Percentiles rank a stretch among this genome's conserved stretches.
Evolutionary conservation across 2,888 invertebrate species (phyloP).

Genomic region (Drosophila prolongata): DNA sequence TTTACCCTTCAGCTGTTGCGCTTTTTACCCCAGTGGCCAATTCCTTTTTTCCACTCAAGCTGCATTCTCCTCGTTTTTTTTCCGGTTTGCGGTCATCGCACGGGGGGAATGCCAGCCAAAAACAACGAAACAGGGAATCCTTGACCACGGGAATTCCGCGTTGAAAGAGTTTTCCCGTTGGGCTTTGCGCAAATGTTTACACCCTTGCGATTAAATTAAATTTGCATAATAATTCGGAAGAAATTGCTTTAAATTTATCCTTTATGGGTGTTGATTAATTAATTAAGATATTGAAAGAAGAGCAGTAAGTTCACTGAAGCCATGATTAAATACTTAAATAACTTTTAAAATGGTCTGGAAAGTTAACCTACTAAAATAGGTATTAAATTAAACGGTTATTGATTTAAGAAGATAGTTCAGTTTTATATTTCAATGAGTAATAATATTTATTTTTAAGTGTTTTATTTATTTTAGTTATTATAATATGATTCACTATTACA

Average conservation of each 20-base stretch:
- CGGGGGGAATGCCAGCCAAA: slow-evolving; percentile 36
- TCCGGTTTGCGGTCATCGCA: slow-evolving; percentile 42
- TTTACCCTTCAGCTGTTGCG: slow-evolving; percentile 65
- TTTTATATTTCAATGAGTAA: no score
- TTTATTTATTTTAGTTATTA: no score
- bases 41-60: slow-evolving; percentile 38
- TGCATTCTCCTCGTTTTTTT: slow-evolving; percentile 32
- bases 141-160: slow-evolving; percentile 33
- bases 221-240: slow-evolving; percentile 21
- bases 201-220: slow-evolving; percentile 23
- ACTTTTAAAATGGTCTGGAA: no score
- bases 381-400: no score
- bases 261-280: background rate
- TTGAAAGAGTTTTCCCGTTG: slow-evolving; percentile 7
- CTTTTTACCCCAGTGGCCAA: slow-evolving; percentile 49
- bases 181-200: slow-evolving; percentile 17
- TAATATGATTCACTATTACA: background rate
- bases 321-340: no score
- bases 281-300: no score
- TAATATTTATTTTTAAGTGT: no score
- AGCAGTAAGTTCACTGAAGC: no score
- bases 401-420: no score
- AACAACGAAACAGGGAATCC: slow-evolving; percentile 11
- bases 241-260: background rate
- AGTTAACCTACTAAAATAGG: no score